Percentiles rank a stretch among this genome's conserved stretches.
Evolutionary conservation across 2,797 vertebrate genomes (phyloP).

Genomic region (Anolis apletophallus): DNA sequence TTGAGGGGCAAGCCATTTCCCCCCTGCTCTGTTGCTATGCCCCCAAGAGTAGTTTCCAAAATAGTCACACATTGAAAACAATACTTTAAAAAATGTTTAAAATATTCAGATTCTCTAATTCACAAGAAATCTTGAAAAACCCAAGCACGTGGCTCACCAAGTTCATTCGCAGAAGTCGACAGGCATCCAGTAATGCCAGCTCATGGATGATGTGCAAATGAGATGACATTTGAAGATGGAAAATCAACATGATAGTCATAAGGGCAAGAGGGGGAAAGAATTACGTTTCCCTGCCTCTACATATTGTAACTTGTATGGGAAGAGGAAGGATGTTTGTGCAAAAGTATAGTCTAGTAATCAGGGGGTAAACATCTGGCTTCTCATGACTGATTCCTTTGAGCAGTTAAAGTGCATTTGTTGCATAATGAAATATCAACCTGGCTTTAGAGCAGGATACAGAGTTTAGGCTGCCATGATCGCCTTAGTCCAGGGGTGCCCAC

Average conservation of each 20-base stretch:
- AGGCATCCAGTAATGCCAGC: conserved; percentile 8
- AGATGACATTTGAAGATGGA: not conserved
- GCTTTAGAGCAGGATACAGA: too few species aligned
- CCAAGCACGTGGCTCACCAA: not conserved
- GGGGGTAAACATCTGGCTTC: not conserved
- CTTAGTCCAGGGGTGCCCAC: too few species aligned
- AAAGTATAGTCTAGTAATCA: not conserved
- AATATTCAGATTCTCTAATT: not conserved
- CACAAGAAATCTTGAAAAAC: conserved; percentile 2
- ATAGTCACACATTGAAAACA: not conserved
- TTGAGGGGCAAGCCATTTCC: too few species aligned
- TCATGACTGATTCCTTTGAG: not conserved
- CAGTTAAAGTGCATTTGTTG: not conserved
- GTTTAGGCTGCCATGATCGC: too few species aligned
- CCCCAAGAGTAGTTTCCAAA: not conserved
- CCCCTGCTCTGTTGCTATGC: too few species aligned
- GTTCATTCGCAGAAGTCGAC: not conserved
- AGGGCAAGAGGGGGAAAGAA: not conserved
- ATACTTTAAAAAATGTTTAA: not conserved
- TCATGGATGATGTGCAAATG: conserved; percentile 29
- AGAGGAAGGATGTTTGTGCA: not conserved
- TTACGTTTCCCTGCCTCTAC: not conserved
- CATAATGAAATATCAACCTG: not conserved
- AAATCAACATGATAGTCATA: not conserved
- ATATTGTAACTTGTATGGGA: not conserved